A percentile compares a stretch with the other conserved stretches of the same genome.
Evolutionary conservation across 2,797 vertebrate genomes (phyloP).

Genomic region (Lateolabrax maculatus): DNA sequence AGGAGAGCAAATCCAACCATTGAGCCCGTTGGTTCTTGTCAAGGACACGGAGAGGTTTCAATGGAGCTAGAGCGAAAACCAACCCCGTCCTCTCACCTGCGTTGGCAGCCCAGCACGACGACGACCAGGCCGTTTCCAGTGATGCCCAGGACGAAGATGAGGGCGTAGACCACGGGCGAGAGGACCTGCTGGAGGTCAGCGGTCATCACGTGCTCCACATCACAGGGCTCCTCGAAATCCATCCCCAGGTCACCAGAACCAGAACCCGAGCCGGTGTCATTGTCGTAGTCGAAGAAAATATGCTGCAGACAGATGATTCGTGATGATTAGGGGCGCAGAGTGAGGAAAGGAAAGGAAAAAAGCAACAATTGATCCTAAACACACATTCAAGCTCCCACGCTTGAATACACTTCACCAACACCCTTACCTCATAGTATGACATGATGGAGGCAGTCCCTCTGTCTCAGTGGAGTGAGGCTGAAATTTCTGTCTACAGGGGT

Average conservation of each 20-base stretch:
- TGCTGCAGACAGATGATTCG: constrained; percentile 67
- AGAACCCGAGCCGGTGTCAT: constrained; percentile 86
- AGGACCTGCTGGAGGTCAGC: constrained; percentile 91
- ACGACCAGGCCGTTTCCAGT: constrained; percentile 97
- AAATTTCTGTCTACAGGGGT: constrained; percentile 4
- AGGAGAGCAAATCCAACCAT: background rate
- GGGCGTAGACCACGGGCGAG: constrained; percentile 92
- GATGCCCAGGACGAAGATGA: constrained; percentile 95
- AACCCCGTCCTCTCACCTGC: constrained; percentile 77
- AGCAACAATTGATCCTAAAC: background rate
- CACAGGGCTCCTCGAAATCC: constrained; percentile 88
- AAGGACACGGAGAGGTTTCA: rapidly evolving
- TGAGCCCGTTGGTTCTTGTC: background rate
- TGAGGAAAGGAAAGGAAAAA: background rate
- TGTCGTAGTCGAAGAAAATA: constrained; percentile 72
- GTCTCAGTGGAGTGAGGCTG: constrained; percentile 42
- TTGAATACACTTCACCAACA: background rate
- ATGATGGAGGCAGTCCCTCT: constrained; percentile 62
- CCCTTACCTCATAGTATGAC: constrained; percentile 86
- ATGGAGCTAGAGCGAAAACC: background rate
- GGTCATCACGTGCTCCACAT: constrained; percentile 83
- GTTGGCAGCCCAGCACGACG: constrained; percentile 96
- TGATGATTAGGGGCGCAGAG: background rate
- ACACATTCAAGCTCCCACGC: background rate
- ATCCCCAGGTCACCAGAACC: constrained; percentile 87